Percentiles rank a stretch among this genome's conserved stretches.
phyloP scores from a whole-genome alignment of 1,140 invertebrate species.

The Leptinotarsa undecemlineata region DNA sequence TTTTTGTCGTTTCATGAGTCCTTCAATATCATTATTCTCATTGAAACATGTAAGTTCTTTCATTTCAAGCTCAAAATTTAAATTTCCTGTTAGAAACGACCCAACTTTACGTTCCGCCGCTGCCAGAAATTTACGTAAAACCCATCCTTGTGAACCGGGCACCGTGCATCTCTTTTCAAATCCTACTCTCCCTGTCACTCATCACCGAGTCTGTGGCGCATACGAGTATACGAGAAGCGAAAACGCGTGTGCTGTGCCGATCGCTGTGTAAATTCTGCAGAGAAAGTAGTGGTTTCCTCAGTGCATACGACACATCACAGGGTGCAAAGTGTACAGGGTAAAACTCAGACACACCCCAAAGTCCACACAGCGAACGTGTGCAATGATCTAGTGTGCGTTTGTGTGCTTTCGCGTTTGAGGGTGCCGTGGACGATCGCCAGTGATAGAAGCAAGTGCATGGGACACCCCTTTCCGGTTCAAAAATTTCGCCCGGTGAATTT shows the following conservation, averaged over 20 bases:
- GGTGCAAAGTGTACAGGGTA: slow-evolving; percentile 31
- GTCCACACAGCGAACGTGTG: slow-evolving; percentile 18
- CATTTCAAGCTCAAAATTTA: too few relatives aligned
- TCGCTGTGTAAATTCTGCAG: slow-evolving; percentile 37
- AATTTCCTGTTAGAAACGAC: too few relatives aligned
- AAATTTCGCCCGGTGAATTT: slow-evolving; percentile 38
- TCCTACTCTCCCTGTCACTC: slow-evolving; percentile 31
- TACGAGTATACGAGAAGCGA: slow-evolving; percentile 27
- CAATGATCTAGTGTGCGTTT: not conserved
- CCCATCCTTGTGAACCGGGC: slow-evolving; percentile 15
- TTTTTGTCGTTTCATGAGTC: too few relatives aligned
- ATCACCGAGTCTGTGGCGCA: slow-evolving; percentile 36
- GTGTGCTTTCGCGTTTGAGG: slow-evolving; percentile 23
- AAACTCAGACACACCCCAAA: slow-evolving; percentile 42
- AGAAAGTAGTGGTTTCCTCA: slow-evolving; percentile 38
- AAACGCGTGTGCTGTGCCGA: slow-evolving; percentile 38
- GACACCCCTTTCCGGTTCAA: slow-evolving; percentile 19
- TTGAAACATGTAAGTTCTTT: too few relatives aligned
- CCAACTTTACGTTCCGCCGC: slow-evolving; percentile 16
- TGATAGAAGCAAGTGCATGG: slow-evolving; percentile 26
- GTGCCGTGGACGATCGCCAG: slow-evolving; percentile 33
- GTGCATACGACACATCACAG: slow-evolving; percentile 16
- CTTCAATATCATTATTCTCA: too few relatives aligned
- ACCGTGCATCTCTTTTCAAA: slow-evolving; percentile 28
- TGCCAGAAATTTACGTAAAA: slow-evolving; percentile 21